Evolutionary conservation across 2,797 vertebrate genomes (phyloP), one percentile per base, ranked within the genome.

Genomic region (Smutsia temminckii): DNA sequence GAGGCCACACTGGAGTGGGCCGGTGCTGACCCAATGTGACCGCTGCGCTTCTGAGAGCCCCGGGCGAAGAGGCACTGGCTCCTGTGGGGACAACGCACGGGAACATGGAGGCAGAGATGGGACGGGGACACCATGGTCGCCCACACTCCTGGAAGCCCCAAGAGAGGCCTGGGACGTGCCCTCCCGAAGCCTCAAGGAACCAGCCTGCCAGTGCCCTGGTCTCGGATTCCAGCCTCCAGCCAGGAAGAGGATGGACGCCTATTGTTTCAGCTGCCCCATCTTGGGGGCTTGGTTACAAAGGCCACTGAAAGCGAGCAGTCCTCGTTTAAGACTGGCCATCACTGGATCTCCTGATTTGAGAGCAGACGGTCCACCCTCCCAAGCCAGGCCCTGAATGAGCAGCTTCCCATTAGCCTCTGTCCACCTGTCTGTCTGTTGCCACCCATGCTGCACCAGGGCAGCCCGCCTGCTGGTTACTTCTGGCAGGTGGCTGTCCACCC

Each of bases 161-260:
- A 57, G 29, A 16, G 6, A 25, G 25, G 53, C 11, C 29, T 34
- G 68, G 84, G 14, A 59, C 13, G 59, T 11, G 55, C 20, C 10
- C 13, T 20, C 20, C n/a, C 3, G 1, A 0, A 2, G 40, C 53
- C 53, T 46, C 0, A 25, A 42, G 53, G 20, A 46, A 8, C 37
- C 3, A 3, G 29, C 13, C 0, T 4, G 53, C 27, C 1, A 0
- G 18, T 8, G 0, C 29, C 5, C 4, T 17, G 53, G 3, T 16
- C 27, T 32, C 1, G 12, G 53, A 12, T 46, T 46, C 46, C 46
- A 46, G 13, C 40, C 6, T 42, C 25, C 32, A 46, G 20, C 29
- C 40, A 16, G 68, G 32, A 20, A 16, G 29, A 5, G 27, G 16
- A 5, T 0, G 12, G 7, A 0, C 10, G 20, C 32, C 29, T 14